These are phyloP conservation scores for Leucophenga varia DNA, from an alignment of 1,140 invertebrate species.

Conservation along the genomic window DNA sequence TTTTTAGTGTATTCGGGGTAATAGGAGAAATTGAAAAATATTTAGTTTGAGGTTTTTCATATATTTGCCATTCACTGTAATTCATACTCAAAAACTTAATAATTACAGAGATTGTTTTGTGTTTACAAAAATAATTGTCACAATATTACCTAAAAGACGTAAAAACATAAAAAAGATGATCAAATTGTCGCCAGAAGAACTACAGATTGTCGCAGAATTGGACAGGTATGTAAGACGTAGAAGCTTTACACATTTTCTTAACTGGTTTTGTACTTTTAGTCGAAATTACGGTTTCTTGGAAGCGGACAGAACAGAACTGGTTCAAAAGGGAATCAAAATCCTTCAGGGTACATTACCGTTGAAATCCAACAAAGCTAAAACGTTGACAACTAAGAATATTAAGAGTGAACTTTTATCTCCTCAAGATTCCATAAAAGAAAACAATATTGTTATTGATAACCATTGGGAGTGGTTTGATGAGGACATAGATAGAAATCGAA, in stretches of 20 bases:
- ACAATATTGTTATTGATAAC: conserved; percentile 9
- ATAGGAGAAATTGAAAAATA: too few relatives aligned
- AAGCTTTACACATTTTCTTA: not conserved
- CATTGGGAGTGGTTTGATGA: conserved; percentile 1
- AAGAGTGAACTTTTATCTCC: conserved; percentile 4
- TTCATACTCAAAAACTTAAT: too few relatives aligned
- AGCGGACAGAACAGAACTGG: conserved; percentile 14
- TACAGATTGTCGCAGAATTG: conserved; percentile 80
- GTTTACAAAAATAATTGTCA: too few relatives aligned
- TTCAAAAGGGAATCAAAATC: conserved; percentile 28
- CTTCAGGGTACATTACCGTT: conserved; percentile 29
- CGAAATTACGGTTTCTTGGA: conserved; percentile 38
- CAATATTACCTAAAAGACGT: too few relatives aligned
- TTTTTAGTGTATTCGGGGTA: too few relatives aligned
- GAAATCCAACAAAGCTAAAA: conserved; percentile 57
- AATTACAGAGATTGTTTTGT: too few relatives aligned
- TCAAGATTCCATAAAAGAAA: conserved; percentile 3
- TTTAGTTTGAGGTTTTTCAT: too few relatives aligned
- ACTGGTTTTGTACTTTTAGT: conserved; percentile 16
- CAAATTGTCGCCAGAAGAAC: conserved; percentile 68
- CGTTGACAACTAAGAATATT: conserved; percentile 18
- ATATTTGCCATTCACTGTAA: too few relatives aligned
- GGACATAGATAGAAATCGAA: not conserved
- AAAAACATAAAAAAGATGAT: conserved; percentile 39
- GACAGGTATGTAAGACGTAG: conserved; percentile 67